Evolutionary conservation across 2,888 invertebrate species (phyloP).

Genomic region (Cordilura impudica): DNA sequence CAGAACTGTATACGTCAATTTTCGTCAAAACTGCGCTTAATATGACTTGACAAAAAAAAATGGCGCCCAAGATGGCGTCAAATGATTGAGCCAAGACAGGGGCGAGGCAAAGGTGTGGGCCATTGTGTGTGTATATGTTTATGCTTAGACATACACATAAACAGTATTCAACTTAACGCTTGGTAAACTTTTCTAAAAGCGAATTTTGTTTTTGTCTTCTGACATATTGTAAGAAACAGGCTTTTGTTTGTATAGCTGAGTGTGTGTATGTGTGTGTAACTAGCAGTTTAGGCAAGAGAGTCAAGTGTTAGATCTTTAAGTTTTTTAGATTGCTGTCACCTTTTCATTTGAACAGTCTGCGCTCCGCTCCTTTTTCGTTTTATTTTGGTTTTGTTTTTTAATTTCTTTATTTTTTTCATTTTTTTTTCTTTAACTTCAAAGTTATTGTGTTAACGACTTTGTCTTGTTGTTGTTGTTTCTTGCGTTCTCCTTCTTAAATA

Average conservation of each 20-base stretch:
- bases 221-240: slow-evolving; percentile 9
- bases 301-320: slow-evolving; percentile 13
- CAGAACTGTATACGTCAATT: slow-evolving; percentile 68
- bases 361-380: not conserved
- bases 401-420: not conserved
- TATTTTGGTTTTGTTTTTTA: not conserved
- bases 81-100: slow-evolving; percentile 50
- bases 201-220: slow-evolving; percentile 3
- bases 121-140: not conserved
- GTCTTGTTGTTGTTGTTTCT: not conserved
- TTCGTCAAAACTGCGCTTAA: slow-evolving; percentile 71
- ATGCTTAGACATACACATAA: not conserved
- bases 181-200: slow-evolving; percentile 55
- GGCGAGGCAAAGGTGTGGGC: slow-evolving; percentile 40
- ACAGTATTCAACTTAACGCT: slow-evolving; percentile 56
- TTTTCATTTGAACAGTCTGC: slow-evolving; percentile 9
- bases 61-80: slow-evolving; percentile 73
- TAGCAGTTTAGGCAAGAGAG: not conserved
- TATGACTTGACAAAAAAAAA: slow-evolving; percentile 76
- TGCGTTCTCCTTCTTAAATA: no score
- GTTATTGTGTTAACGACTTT: slow-evolving; percentile 49
- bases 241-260: slow-evolving; percentile 28
- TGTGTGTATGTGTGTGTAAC: slow-evolving; percentile 8
- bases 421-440: slow-evolving; percentile 32
- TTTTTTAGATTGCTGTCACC: slow-evolving; percentile 14